Conservation (phyloP, 2,888 invertebrate species). For the Buathra laborator region DNA sequence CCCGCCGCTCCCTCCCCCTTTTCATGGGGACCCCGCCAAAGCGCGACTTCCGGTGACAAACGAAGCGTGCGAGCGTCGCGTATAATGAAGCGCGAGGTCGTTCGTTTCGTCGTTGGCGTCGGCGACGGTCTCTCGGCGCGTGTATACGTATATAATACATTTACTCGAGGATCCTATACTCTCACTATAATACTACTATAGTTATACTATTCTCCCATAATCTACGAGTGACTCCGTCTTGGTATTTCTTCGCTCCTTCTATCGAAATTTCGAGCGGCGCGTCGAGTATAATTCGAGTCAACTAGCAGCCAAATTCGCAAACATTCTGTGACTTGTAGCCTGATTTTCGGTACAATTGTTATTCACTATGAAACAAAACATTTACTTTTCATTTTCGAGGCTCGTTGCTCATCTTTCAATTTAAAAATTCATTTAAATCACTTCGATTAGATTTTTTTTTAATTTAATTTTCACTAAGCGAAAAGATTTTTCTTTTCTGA, state of each 20-base stretch:
- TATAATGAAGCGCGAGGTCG: constrained; percentile 84
- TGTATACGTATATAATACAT: constrained; percentile 10
- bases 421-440: too few relatives aligned
- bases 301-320: constrained; percentile 31
- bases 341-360: neutral
- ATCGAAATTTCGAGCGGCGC: constrained; percentile 32
- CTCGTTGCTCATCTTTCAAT: too few relatives aligned
- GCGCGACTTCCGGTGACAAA: constrained; percentile 84
- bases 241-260: constrained; percentile 34
- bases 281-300: constrained; percentile 30
- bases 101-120: constrained; percentile 76
- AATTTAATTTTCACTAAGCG: too few relatives aligned
- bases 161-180: neutral
- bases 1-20: too few relatives aligned
- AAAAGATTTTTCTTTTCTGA: neutral
- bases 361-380: too few relatives aligned
- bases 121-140: constrained; percentile 29
- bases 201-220: constrained; percentile 1
- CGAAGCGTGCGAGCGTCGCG: constrained; percentile 84
- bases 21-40: constrained; percentile 28
- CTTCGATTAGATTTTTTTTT: too few relatives aligned
- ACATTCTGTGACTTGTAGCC: neutral
- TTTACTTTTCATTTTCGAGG: too few relatives aligned
- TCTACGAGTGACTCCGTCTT: constrained; percentile 33
- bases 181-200: neutral